These are phyloP conservation scores for Phyllotis vaccarum DNA, from an alignment of 2,797 vertebrate species.

Conservation along the genomic window DNA sequence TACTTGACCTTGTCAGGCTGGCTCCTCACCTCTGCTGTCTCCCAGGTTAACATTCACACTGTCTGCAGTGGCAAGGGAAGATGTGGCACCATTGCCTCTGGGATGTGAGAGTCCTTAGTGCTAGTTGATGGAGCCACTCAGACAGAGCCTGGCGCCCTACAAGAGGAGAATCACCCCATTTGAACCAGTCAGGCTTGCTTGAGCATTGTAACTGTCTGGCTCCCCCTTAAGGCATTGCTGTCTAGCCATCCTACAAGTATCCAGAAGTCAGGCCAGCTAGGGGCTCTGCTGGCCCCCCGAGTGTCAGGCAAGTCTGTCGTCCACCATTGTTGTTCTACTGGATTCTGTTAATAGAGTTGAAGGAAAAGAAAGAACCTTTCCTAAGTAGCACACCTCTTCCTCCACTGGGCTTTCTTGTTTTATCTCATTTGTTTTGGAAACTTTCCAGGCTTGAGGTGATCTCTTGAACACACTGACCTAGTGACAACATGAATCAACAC, in stretches of 20 bases:
- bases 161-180: background rate
- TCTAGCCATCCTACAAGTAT: constrained; percentile 54
- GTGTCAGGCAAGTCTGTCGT: constrained; percentile 1
- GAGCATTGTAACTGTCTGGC: constrained; percentile 47
- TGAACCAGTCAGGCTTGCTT: constrained; percentile 38
- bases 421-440: constrained; percentile 60
- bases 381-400: constrained; percentile 12
- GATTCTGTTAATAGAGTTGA: constrained; percentile 63
- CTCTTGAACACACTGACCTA: background rate
- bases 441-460: constrained; percentile 44
- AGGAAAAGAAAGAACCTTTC: constrained; percentile 25
- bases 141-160: background rate
- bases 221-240: constrained; percentile 61
- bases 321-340: constrained; percentile 61
- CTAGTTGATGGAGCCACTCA: background rate
- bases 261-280: constrained; percentile 58
- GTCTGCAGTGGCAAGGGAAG: background rate
- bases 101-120: background rate
- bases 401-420: background rate
- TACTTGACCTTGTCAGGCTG: constrained; percentile 43
- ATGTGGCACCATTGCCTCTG: background rate
- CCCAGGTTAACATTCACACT: background rate
- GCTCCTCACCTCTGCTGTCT: background rate
- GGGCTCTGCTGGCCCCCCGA: background rate
- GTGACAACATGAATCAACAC: background rate